These are phyloP conservation scores for Gallinago jamesoni DNA, from an alignment of 2,113 vertebrate species.

Conservation along the genomic window DNA sequence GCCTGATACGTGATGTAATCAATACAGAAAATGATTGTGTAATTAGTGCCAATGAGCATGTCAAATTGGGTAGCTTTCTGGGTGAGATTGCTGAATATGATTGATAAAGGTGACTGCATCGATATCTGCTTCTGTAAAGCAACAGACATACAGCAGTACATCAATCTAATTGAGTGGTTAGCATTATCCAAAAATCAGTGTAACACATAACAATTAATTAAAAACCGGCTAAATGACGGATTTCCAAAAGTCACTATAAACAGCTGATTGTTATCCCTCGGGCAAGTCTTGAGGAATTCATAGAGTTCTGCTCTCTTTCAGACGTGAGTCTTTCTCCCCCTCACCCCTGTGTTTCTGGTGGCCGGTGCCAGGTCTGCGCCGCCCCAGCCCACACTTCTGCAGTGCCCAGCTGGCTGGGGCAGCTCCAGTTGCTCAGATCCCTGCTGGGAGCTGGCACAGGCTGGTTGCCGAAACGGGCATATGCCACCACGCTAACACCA, in stretches of 20 bases:
- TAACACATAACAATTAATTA: background rate
- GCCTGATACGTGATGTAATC: background rate
- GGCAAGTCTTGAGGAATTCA: background rate
- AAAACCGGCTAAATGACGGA: background rate
- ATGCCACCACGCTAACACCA: accelerated
- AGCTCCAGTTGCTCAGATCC: background rate
- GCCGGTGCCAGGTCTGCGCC: background rate
- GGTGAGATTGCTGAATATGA: background rate
- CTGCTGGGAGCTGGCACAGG: background rate
- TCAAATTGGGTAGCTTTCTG: background rate
- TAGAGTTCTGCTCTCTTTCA: background rate
- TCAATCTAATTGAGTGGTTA: background rate
- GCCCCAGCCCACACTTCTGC: accelerated
- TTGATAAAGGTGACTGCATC: background rate
- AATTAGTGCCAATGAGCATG: background rate
- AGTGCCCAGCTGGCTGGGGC: background rate
- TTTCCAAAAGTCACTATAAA: background rate
- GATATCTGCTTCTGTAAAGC: background rate
- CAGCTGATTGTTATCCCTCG: background rate
- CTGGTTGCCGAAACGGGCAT: background rate
- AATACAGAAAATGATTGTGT: background rate
- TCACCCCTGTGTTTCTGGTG: no score
- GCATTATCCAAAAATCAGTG: background rate
- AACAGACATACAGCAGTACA: background rate
- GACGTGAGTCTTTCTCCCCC: background rate